Evolutionary conservation across 2,888 invertebrate species (phyloP).

Genomic region (Gerris lacustris): DNA sequence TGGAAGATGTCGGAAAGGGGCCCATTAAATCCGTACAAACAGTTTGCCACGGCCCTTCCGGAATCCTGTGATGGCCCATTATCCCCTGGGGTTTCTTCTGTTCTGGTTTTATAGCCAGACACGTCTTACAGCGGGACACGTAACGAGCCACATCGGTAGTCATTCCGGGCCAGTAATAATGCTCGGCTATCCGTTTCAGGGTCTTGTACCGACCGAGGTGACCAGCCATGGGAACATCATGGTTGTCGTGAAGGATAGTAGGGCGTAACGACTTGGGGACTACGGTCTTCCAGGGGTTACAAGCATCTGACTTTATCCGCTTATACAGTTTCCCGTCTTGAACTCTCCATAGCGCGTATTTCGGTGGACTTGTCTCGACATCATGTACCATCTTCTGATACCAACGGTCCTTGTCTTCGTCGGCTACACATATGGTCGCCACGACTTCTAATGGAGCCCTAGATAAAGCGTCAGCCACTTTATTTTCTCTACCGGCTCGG

Average conservation of each 20-base stretch:
- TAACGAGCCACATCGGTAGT: too few species aligned
- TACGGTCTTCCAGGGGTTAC: neutral
- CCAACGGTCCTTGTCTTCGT: constrained; percentile 19
- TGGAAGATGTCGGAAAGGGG: too few species aligned
- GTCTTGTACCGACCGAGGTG: too few species aligned
- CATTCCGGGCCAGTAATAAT: too few species aligned
- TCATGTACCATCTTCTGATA: constrained; percentile 16
- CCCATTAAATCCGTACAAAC: constrained; percentile 17
- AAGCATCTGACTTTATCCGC: neutral
- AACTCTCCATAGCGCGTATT: constrained; percentile 16
- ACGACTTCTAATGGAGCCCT: neutral
- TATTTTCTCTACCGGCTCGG: constrained; percentile 9
- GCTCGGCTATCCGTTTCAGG: too few species aligned
- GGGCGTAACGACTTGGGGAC: too few species aligned
- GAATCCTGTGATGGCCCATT: too few species aligned
- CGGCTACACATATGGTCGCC: neutral
- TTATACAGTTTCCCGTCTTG: constrained; percentile 14
- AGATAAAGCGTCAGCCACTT: constrained; percentile 15
- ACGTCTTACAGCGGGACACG: too few species aligned
- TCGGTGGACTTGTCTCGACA: constrained; percentile 11
- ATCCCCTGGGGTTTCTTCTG: too few species aligned
- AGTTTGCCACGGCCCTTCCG: constrained; percentile 13
- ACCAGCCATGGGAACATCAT: neutral
- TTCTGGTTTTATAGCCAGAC: too few species aligned
- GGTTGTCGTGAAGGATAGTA: constrained; percentile 11